Evolutionary conservation across 2,113 vertebrate species (phyloP), one percentile per base, ranked within the genome.

Genomic region (Butorides virescens): DNA sequence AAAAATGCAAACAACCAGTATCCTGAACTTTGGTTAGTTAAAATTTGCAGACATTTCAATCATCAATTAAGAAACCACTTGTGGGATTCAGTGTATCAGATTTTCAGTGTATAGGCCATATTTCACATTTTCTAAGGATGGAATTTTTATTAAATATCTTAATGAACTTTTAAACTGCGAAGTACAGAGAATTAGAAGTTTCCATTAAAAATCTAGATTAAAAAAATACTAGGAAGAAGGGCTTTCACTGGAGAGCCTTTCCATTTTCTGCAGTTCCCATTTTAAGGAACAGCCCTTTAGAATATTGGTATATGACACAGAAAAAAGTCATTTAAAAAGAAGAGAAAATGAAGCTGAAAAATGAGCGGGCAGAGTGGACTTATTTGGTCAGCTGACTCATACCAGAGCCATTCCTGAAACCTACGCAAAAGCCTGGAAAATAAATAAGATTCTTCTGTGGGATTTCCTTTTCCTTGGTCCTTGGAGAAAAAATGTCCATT

Each of bases 401-500:
- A 77, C 11, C 73, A 89, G 18, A 94, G 52, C 68, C 81, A 86
- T 91, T 90, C 52, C 44, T 72, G 37, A 91, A 95, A 84, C 39
- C 86, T 73, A 84, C 1, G 5, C 50, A 75, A 80, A 88, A 91
- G 76, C 39, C 83, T 87, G 49, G 73, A 92, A 95, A 95, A 96
- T 42, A 83, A 95, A n/a, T 77, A 94, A 70, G 20, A 90, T 88
- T 92, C 63, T 95, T 82, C 53, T 66, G 46, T 66, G 78, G 78
- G 92, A 94, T 95, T 93, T 94, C 63, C 81, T 92, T 86, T 94
- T 70, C 74, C 70, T 75, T 78, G 37, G 70, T 75, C 70, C 81
- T 63, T 85, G 32, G 58, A 65, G 56, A 87, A 74, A 75, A 92
- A 37, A 8, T 73, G 23, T 36, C 53, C 46, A 49, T 66, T 88